These are phyloP conservation scores for Leptinotarsa tumamoca DNA, from an alignment of 2,888 invertebrate genomes.

Conservation along the genomic window DNA sequence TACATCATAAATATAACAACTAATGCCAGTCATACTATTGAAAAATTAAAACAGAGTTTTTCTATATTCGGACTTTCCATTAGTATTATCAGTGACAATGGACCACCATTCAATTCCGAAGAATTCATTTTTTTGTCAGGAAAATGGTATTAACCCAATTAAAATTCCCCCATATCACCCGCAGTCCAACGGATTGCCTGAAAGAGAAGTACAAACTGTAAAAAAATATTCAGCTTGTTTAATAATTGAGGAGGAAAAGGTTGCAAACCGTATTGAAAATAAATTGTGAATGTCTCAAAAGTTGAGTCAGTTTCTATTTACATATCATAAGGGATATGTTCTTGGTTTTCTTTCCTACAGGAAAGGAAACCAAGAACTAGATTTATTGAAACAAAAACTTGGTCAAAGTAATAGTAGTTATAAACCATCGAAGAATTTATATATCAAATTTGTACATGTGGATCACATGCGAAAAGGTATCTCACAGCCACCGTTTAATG, in stretches of 20 bases:
- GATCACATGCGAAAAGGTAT: not conserved
- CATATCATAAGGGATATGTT: not conserved
- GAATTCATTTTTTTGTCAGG: slow-evolving; percentile 47
- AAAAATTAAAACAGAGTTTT: slow-evolving; percentile 43
- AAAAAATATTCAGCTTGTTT: slow-evolving; percentile 32
- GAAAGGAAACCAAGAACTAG: slow-evolving; percentile 11
- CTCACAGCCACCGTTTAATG: not conserved
- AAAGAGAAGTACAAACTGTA: slow-evolving; percentile 46
- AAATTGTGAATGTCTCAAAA: slow-evolving; percentile 7
- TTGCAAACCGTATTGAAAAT: slow-evolving; percentile 7
- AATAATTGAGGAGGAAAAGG: not conserved
- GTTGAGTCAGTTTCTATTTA: slow-evolving; percentile 12
- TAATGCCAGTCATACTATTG: slow-evolving; percentile 35
- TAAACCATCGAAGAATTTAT: not conserved
- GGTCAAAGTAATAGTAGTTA: not conserved
- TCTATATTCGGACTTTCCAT: slow-evolving; percentile 44
- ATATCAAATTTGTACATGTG: slow-evolving; percentile 10
- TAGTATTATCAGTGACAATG: slow-evolving; percentile 47
- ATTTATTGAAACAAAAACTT: not conserved
- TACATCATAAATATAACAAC: slow-evolving; percentile 38
- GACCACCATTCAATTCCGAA: slow-evolving; percentile 46
- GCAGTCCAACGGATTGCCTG: slow-evolving; percentile 46
- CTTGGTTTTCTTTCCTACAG: not conserved
- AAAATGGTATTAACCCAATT: slow-evolving; percentile 46
- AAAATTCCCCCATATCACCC: slow-evolving; percentile 40